phyloP scores from a whole-genome alignment of 1,140 invertebrate species.

The Campoletis sonorensis region DNA sequence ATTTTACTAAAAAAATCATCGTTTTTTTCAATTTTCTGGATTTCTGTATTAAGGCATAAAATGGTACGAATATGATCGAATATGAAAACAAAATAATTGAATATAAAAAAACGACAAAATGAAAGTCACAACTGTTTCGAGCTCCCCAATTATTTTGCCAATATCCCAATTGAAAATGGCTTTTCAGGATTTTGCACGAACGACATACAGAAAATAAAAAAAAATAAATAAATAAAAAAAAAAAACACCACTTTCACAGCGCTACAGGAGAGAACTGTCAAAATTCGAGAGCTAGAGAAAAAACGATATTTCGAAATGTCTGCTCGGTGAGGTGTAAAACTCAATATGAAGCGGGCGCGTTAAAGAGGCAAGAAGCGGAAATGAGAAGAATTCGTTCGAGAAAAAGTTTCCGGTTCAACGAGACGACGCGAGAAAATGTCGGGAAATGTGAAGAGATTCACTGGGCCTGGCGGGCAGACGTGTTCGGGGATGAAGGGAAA shows the following conservation, averaged over 20 bases:
- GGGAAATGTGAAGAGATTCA: not conserved
- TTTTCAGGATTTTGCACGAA: not conserved
- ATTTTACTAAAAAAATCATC: too few relatives aligned
- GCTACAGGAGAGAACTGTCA: too few relatives aligned
- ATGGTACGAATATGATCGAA: too few relatives aligned
- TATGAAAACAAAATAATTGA: too few relatives aligned
- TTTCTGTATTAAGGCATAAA: too few relatives aligned
- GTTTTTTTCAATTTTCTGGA: too few relatives aligned
- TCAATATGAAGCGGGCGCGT: not conserved
- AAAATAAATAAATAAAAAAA: too few relatives aligned
- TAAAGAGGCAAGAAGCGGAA: constrained; percentile 20
- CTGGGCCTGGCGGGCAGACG: not conserved
- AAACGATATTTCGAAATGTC: not conserved
- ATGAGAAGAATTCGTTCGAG: constrained; percentile 25
- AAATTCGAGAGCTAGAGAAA: not conserved
- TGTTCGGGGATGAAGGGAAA: not conserved
- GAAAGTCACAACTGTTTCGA: too few relatives aligned
- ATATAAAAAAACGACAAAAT: too few relatives aligned
- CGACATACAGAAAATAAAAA: not conserved
- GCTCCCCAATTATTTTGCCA: not conserved
- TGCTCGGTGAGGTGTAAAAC: not conserved
- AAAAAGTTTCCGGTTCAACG: constrained; percentile 23
- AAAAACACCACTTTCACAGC: too few relatives aligned
- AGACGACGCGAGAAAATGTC: not conserved
- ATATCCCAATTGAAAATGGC: not conserved